A percentile compares a stretch with the other conserved stretches of the same genome.
Conservation (phyloP, 2,888 invertebrate species). For the Hesperia comma region DNA sequence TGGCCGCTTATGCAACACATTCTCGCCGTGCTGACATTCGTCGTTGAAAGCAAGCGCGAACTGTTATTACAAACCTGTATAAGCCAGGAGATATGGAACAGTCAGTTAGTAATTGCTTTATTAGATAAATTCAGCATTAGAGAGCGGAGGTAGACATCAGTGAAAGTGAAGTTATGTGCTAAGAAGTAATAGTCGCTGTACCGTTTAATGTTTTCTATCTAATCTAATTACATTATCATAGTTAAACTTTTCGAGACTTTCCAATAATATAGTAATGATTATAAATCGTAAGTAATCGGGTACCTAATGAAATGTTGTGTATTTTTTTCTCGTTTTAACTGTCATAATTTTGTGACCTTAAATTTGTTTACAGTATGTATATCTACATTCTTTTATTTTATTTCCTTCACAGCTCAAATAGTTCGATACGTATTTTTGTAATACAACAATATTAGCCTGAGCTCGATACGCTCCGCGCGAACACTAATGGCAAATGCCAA, state of each 20-base stretch:
- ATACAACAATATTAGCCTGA: neutral
- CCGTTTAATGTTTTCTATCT: slow-evolving; percentile 18
- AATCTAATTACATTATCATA: slow-evolving; percentile 25
- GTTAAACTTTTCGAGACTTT: no score
- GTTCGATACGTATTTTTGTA: neutral
- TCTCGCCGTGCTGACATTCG: slow-evolving; percentile 44
- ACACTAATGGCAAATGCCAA: neutral
- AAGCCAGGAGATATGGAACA: slow-evolving; percentile 33
- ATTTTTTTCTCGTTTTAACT: no score
- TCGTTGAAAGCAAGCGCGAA: slow-evolving; percentile 49
- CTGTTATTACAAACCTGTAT: slow-evolving; percentile 28
- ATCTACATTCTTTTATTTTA: no score
- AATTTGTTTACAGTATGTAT: no score
- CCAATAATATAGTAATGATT: no score
- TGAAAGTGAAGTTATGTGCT: slow-evolving; percentile 37
- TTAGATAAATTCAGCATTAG: slow-evolving; percentile 33
- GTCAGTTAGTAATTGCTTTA: slow-evolving; percentile 32
- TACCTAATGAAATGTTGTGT: no score
- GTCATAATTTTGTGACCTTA: no score
- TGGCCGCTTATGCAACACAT: slow-evolving; percentile 67
- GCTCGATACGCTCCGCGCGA: neutral
- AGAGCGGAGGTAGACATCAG: slow-evolving; percentile 35
- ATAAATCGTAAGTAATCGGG: no score
- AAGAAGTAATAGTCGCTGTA: slow-evolving; percentile 23
- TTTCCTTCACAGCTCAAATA: no score